Conservation (phyloP, 2,797 vertebrate species). For the Melanotaenia boesemani region DNA sequence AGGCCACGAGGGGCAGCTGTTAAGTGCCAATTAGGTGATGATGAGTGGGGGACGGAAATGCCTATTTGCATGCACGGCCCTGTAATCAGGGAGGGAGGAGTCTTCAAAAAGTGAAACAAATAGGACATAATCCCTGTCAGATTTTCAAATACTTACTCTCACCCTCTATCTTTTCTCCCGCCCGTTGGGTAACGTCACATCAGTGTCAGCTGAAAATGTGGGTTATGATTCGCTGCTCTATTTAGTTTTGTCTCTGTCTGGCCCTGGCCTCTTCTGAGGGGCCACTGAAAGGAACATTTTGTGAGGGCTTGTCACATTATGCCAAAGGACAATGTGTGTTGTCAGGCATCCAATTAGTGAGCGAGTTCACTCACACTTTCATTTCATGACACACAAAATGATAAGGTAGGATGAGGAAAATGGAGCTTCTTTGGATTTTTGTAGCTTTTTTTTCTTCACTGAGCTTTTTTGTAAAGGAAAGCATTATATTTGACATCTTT, state of each 20-base stretch:
- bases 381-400: conserved; percentile 35
- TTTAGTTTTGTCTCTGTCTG: conserved; percentile 29
- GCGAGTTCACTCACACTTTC: conserved; percentile 33
- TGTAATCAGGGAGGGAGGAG: conserved; percentile 40
- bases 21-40: conserved; percentile 78
- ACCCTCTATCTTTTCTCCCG: conserved; percentile 34
- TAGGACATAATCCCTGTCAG: conserved; percentile 60
- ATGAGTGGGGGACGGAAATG: conserved; percentile 68
- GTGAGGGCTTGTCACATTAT: conserved; percentile 55
- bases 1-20: conserved; percentile 74
- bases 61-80: conserved; percentile 52
- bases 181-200: conserved; percentile 45
- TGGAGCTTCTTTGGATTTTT: background rate
- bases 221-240: conserved; percentile 36
- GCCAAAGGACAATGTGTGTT: conserved; percentile 50
- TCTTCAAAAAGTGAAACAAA: conserved; percentile 66
- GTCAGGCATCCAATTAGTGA: conserved; percentile 65
- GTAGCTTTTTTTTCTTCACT: background rate
- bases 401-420: conserved; percentile 47
- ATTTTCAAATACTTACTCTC: conserved; percentile 19
- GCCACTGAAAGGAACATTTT: conserved; percentile 49
- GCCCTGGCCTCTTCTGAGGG: conserved; percentile 36
- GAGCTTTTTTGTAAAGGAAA: background rate
- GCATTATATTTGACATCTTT: background rate
- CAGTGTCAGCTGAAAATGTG: conserved; percentile 37